Base-by-base conservation (phyloP, 1,140 invertebrate genomes). In the Scaptomyza hsui region DNA sequence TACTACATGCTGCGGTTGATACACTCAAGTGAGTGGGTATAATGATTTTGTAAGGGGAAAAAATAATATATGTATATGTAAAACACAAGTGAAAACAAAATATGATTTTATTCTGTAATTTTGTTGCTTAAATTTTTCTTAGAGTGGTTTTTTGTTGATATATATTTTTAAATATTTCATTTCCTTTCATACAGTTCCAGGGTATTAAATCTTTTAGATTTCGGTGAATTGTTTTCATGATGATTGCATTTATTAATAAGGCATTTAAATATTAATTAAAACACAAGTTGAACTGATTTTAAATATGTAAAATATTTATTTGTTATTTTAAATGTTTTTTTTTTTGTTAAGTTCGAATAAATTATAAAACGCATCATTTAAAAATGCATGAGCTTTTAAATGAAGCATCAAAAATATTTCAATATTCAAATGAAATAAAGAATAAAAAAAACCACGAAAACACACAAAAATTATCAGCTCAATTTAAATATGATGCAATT, bases 221-320 rank as follows among this genome's bases (percentile, higher is more conserved):
- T 4, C 10, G 32, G 4, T 9, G 9, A n/a, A 4, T 4, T 37
- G 0, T 4, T 35, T 37, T 9, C 1, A 29, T 29, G 5, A 1
- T 29, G 6, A 29, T 10, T 7, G 26, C 26, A 29, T 29, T 29
- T 9, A 29, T 29, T 9, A 29, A 29, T 29, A 26, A 26, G 24
- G 24, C 1, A 26, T 26, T 26, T 6, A 5, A 26, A 26, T 4
- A 26, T 35, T 4, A 37, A 37, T n/a, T 32, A n/a, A 37, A n/a
- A n/a, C n/a, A n/a, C 4, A n/a, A 37, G 12, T 5, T n/a, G 4
- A n/a, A 37, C 2, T n/a, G 4, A 4, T 37, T 37, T 37, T 37
- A 37, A n/a, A 37, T 37, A n/a, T 37, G 10, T n/a, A n/a, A n/a
- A 37, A 37, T 37, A n/a, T 37, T 37, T n/a, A 37, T 37, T n/a